Conservation (phyloP, 2,113 vertebrate genomes). For the Callocephalon fimbriatum region DNA sequence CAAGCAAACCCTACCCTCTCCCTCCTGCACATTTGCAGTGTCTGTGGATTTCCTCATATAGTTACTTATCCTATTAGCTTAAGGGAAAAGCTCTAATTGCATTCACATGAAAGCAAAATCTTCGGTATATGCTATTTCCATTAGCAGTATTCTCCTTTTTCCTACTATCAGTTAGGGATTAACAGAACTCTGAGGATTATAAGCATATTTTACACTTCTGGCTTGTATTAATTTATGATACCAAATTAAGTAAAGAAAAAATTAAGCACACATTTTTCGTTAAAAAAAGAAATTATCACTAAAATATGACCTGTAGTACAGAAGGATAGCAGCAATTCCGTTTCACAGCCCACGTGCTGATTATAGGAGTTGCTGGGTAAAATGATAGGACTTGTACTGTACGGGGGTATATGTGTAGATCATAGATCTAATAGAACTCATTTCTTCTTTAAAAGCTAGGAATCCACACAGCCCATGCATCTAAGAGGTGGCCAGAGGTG, state of each 20-base stretch:
- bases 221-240: background rate
- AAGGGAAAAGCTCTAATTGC: constrained; percentile 9
- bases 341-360: background rate
- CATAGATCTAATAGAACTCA: background rate
- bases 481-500: background rate
- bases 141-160: background rate
- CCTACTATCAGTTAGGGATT: background rate
- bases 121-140: background rate
- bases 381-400: background rate
- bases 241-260: constrained; percentile 2
- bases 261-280: background rate
- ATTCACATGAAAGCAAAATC: constrained; percentile 26
- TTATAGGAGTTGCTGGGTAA: background rate
- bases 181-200: background rate
- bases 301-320: background rate
- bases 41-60: constrained; percentile 28
- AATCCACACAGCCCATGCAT: background rate
- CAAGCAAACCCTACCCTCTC: constrained; percentile 20
- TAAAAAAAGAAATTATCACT: background rate
- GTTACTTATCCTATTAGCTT: constrained; percentile 36
- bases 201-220: background rate
- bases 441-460: background rate
- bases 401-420: background rate
- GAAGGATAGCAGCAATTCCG: background rate
- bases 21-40: background rate